Base-by-base conservation (phyloP, 2,888 invertebrate species). In the Cyclophora punctaria region DNA sequence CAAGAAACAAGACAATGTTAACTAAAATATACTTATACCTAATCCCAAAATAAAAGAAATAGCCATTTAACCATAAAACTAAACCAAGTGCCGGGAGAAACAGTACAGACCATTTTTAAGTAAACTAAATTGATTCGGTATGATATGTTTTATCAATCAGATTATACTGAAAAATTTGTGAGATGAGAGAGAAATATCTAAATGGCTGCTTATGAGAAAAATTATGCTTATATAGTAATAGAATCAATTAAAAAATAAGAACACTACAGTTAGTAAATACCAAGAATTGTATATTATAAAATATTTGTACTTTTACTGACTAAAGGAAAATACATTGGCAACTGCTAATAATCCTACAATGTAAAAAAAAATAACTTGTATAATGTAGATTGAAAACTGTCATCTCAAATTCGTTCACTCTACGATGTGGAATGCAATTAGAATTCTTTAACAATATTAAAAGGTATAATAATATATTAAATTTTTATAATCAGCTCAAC, bases 291-390 rank as follows among this genome's bases (percentile, higher is more conserved):
- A 89, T 90, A 90, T 90, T 90, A 20, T 20, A 86, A 91, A 92
- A 92, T 92, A 92, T 93, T 93, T 93, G 93, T 93, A 93, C 93
- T 93, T 92, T 91, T 92, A 93, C 93, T 93, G 93, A 93, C 93
- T 93, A 93, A 92, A 92, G 90, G 90, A 92, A 91, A 87, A 86
- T 86, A 87, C 85, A 86, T 88, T 87, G 87, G 88, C 87, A 86
- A 85, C 86, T 82, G 86, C 87, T 88, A 87, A 87, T 87, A 87
- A 87, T 81, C 83, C 83, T 88, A 88, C 78, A 77, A 80, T 83
- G 83, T 86, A 87, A 88, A 88, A 87, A 69, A 83, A 85, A 86
- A 83, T 78, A 80, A 82, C 78, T 84, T 83, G 84, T 87, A 88
- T 82, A 87, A 86, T 87, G 85, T 86, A 86, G 86, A 86, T 84